Base-by-base conservation (phyloP, 2,113 vertebrate genomes). In the Forbesichthys agassizii region DNA sequence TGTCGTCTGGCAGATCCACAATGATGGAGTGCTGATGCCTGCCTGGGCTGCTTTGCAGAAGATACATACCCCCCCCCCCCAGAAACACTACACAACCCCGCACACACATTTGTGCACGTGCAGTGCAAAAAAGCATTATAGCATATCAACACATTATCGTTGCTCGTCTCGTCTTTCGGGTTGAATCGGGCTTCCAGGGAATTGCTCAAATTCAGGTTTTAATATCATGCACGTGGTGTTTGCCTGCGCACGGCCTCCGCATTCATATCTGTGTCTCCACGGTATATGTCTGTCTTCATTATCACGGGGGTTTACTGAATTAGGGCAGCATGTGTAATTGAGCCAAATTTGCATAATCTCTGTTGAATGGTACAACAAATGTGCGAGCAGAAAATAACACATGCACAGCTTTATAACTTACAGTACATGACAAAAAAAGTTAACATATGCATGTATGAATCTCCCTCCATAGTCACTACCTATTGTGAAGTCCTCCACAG, bases 11-110 rank as follows among this genome's bases (percentile, higher is more conserved):
- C 85, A 89, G 88, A 89, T 91, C 86, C 77, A 75, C 77, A 72
- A 87, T 91, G 91, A 90, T 89, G 84, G 90, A 90, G 89, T 90
- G 86, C 78, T 86, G 83, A 91, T 86, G 86, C 85, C 89, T 89
- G 84, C 83, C 85, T 80, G 85, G 82, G 78, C 90, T 57, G 82
- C 82, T 85, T 89, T 82, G 87, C 74, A 89, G 81, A 84, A 84
- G 71, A 89, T 82, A 83, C 64, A 42, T 42, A 42, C 1, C 76
- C 84, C 66, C 77, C 74, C 60, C 66, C n/a, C n/a, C 46, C 33
- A 49, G 20, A 59, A 61, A 64, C 74, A 62, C 64, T 11, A 60
- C 42, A 48, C 58, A 60, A 10, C 18, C 16, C 1, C 16, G 9
- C 20, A 58, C 56, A 33, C 16, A 13, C 36, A 54, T 57, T 42